Base-by-base conservation (phyloP, 2,113 vertebrate genomes). In the Nannospalax galili region DNA sequence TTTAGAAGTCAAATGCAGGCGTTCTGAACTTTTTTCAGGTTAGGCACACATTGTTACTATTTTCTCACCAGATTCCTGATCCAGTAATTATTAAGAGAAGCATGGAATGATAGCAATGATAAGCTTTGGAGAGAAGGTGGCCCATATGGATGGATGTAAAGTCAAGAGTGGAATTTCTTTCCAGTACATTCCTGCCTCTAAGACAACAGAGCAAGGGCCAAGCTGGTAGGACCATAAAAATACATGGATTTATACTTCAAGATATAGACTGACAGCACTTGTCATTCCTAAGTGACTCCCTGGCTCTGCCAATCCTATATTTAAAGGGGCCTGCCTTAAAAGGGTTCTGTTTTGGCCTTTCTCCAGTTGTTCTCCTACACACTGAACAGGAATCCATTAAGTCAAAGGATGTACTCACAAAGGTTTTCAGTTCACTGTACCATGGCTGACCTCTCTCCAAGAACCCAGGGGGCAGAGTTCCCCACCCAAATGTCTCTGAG, bases 1-100 rank as follows among this genome's bases (percentile, higher is more conserved):
- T 91, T 91, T 95, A 90, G 85, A 96, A 95, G 92, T 90, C 95
- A 92, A 86, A 92, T 80, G 28, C 78, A 74, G 91, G 56, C 60
- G 67, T 92, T 93, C 58, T 45, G 64, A 90, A 48, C 67, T 24
- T 30, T 30, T 7, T 84, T 32, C 84, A 69, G 72, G 84, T 88
- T 91, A 80, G 90, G 60, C 80, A 32, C 62, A 64, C 58, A 70
- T 93, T 56, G 69, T 42, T 26, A 22, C 78, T 95, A 89, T 95
- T 78, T 94, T 67, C 93, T 95, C 56, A 72, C 37, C 24, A 11
- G 72, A 19, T 69, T 91, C 87, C 70, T 73, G 79, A 95, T 81
- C 75, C 4, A 58, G 78, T 84, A 62, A 88, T 82, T 77, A 95
- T 79, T 91, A 88, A 86, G 32, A 65, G 24, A 91, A 78, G 65